A percentile compares a stretch with the other conserved stretches of the same genome.
Evolutionary conservation across 2,888 invertebrate species (phyloP).

Genomic region (Tanytarsus gracilentus): DNA sequence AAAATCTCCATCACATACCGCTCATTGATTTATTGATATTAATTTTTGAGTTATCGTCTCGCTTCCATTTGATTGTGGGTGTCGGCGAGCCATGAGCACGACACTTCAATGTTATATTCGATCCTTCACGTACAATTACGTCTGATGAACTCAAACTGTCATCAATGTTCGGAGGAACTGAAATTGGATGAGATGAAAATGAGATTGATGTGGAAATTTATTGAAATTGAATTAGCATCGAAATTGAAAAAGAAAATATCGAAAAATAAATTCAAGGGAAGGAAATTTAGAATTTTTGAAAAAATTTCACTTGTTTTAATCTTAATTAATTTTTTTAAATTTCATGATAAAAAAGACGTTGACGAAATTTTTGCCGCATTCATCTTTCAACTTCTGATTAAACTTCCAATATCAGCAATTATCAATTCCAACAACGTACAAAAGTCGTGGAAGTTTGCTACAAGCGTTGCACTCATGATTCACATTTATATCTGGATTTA

Average conservation of each 20-base stretch:
- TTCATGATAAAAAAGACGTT: too few relatives aligned
- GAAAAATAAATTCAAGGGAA: too few relatives aligned
- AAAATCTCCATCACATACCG: constrained; percentile 52
- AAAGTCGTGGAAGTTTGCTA: constrained; percentile 21
- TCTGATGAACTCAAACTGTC: constrained; percentile 85
- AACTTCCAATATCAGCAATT: background rate
- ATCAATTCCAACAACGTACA: constrained; percentile 22
- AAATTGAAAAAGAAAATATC: too few relatives aligned
- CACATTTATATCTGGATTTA: background rate
- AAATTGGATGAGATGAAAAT: constrained; percentile 38
- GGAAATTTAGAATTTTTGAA: too few relatives aligned
- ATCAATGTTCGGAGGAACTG: constrained; percentile 88
- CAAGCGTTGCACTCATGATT: constrained; percentile 3
- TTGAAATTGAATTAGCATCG: background rate
- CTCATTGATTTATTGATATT: constrained; percentile 73
- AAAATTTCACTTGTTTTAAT: too few relatives aligned
- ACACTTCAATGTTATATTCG: constrained; percentile 81
- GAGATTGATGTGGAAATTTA: background rate
- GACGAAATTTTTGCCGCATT: too few relatives aligned
- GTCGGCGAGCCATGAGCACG: constrained; percentile 82
- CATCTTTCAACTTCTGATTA: too few relatives aligned
- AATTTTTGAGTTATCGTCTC: constrained; percentile 80
- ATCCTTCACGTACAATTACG: constrained; percentile 81
- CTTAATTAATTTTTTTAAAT: too few relatives aligned
- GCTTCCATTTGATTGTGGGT: constrained; percentile 84